These are phyloP conservation scores for Myiopsitta monachus DNA, from an alignment of 2,113 vertebrate genomes.

Conservation along the genomic window DNA sequence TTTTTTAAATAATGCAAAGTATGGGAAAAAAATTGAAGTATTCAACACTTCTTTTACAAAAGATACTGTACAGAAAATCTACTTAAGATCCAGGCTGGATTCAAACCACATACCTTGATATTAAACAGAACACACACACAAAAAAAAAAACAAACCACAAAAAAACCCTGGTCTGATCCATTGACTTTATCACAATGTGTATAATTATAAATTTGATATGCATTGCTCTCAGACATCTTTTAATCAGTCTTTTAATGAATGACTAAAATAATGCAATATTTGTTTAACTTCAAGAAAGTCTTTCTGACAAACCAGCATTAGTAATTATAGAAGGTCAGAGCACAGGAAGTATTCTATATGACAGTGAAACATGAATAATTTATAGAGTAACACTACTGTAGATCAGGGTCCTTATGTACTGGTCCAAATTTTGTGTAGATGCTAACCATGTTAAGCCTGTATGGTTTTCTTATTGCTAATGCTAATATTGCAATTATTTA, in stretches of 20 bases:
- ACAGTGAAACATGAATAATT: neutral
- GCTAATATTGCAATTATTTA: neutral
- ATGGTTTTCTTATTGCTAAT: neutral
- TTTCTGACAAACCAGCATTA: neutral
- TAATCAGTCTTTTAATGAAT: constrained; percentile 5
- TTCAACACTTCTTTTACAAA: neutral
- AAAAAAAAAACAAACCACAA: neutral
- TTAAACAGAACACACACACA: neutral
- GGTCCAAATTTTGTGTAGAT: neutral
- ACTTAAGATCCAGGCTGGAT: neutral
- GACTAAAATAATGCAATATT: neutral
- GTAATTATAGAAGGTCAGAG: neutral
- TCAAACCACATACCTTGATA: neutral
- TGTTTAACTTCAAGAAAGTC: neutral
- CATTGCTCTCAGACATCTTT: neutral
- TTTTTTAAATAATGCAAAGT: neutral
- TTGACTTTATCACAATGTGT: neutral
- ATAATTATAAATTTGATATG: neutral
- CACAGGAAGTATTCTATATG: neutral
- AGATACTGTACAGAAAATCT: neutral
- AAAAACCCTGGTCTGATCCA: neutral
- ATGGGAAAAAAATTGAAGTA: neutral
- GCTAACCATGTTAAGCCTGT: neutral
- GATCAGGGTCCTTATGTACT: neutral
- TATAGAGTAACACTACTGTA: neutral